These are phyloP conservation scores for Morinoia aosen DNA, from an alignment of 2,888 invertebrate species.

Conservation along the genomic window DNA sequence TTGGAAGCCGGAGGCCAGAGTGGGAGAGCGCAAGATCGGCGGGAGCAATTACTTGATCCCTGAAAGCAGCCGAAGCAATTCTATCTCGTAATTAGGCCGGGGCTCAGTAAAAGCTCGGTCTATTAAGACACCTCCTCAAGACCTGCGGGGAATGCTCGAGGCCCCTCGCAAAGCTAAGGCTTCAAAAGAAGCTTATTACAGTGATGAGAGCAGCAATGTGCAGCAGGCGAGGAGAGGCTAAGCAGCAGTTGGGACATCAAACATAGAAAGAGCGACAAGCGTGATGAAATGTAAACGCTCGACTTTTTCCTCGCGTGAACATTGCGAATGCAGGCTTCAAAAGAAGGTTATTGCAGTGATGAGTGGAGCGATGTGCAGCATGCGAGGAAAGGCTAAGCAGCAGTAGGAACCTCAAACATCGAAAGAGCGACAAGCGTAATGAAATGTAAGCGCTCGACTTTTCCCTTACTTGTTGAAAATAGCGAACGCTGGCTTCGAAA, in stretches of 20 bases:
- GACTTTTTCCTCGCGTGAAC: neutral
- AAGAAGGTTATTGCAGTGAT: too few relatives aligned
- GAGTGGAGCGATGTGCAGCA: too few relatives aligned
- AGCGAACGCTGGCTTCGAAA: too few relatives aligned
- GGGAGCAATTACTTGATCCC: slow-evolving; percentile 10
- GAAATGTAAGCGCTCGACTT: too few relatives aligned
- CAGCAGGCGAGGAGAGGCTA: neutral
- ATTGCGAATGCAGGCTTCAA: too few relatives aligned
- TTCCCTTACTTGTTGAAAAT: too few relatives aligned
- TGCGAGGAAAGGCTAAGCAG: too few relatives aligned
- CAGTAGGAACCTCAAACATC: too few relatives aligned
- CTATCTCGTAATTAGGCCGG: slow-evolving; percentile 17
- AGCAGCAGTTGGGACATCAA: neutral
- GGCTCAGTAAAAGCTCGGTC: slow-evolving; percentile 15
- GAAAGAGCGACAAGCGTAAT: too few relatives aligned
- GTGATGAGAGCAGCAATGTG: neutral
- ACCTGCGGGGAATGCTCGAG: neutral
- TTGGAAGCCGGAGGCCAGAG: neutral
- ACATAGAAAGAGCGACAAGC: too few relatives aligned
- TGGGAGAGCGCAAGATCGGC: slow-evolving; percentile 6
- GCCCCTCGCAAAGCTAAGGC: neutral
- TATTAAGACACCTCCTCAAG: neutral
- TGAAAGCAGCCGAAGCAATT: slow-evolving; percentile 1
- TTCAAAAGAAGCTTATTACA: neutral
- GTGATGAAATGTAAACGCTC: too few relatives aligned